Evolutionary conservation across 2,888 invertebrate genomes (phyloP).

Genomic region (Caenorhabditis doughertyi): DNA sequence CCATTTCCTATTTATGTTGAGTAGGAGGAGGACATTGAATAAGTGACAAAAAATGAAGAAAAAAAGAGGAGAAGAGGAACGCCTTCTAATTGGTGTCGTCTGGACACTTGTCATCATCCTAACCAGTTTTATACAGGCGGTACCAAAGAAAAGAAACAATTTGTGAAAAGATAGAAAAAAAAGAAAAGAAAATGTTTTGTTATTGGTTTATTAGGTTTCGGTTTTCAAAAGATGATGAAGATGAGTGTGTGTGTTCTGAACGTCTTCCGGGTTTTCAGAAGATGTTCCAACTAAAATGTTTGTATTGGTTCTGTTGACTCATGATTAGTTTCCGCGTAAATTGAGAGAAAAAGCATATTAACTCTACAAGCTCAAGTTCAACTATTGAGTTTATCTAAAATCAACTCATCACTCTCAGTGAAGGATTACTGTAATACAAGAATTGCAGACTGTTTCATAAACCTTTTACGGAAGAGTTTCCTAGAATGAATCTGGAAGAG

Average conservation of each 20-base stretch:
- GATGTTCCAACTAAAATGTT: constrained; percentile 1
- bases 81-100: constrained; percentile 51
- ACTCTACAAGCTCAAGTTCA: background rate
- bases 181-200: constrained; percentile 15
- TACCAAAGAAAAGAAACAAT: constrained; percentile 23
- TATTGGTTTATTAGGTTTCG: constrained; percentile 33
- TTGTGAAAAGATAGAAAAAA: background rate
- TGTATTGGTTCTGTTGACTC: background rate
- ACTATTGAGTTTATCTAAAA: no score
- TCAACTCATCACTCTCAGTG: no score
- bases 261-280: background rate
- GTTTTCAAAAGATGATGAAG: background rate
- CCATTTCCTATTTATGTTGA: constrained; percentile 14
- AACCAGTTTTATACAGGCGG: constrained; percentile 30
- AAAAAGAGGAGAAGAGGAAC: constrained; percentile 28
- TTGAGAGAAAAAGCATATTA: no score
- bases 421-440: no score
- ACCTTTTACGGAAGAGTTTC: no score
- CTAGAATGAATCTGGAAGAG: no score
- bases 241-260: background rate
- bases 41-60: constrained; percentile 20
- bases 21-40: background rate
- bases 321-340: background rate
- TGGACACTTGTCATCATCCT: constrained; percentile 36
- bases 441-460: no score